Base-by-base conservation (phyloP, 1,140 invertebrate genomes). In the Diploscapter pachys region DNA sequence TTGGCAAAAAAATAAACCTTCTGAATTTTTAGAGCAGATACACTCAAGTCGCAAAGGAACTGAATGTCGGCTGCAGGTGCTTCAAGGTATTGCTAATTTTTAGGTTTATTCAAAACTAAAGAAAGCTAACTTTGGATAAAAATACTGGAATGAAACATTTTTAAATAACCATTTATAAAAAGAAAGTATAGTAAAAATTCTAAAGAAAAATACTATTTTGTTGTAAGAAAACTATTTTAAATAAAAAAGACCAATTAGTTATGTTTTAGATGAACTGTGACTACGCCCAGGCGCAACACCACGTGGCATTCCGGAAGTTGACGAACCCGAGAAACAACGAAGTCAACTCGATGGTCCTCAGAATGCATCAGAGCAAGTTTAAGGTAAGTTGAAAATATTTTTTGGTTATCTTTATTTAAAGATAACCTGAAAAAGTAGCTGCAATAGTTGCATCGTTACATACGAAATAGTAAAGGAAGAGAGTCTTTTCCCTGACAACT, bases 301-400 rank as follows among this genome's bases (percentile, higher is more conserved):
- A 76, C 53, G 49, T 76, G 4, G 6, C 57, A 31, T 76, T 48
- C 63, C 68, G 74, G 11, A 11, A 11, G 0, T 53, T 76, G 1
- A 71, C 68, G 6, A 48, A 63, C 13, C 53, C 64, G 6, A 56
- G 31, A 4, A 55, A 31, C 5, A 49, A 48, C 8, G 69, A 71
- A 11, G 68, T 76, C 31, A 65, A 55, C 5, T 73, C 70, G n/a
- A 76, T 76, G 75, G 63, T 76, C 3, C 11, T 76, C 9, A 64
- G 75, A 56, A 76, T 76, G 63, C 69, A 73, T 54, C n/a, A 71
- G 55, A 53, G 51, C n/a, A 76, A 76, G 50, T 72, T 63, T 55
- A 51, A 13, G 50, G 71, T 72, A 62, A 5, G 31, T 66, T 66
- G 57, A 9, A 5, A 64, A 48, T 64, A 64, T 13, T 64, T 64